Evolutionary conservation across 2,797 vertebrate species (phyloP), one percentile per base, ranked within the genome.

Genomic region (Gallirallus australis): DNA sequence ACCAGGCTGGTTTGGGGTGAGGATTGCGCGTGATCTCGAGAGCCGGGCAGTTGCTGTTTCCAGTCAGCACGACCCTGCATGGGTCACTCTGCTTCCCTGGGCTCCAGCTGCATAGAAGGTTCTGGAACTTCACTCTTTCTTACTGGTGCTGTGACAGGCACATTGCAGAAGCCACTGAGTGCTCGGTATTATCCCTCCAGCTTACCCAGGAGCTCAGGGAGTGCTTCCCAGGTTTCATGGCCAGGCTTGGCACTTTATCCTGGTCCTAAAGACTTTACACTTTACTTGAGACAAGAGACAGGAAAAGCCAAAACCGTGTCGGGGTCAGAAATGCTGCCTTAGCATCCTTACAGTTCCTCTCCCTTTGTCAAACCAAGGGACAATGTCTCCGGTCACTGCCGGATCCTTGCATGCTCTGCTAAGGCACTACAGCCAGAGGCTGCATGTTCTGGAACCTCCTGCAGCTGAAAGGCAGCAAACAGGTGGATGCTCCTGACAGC

Each of bases 11-110:
- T 71, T 28, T 72, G 54, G 64, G 53, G 15, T 77, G 60, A 63
- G 64, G 69, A 48, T 10, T 69, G 30, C 35, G 50, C 6, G 8
- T 37, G 60, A 63, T 81, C 52, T 37, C 52, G 39, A 78, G 31
- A 70, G 25, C 35, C 37, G 17, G 5, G 20, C 2, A 2, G n/a
- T 68, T 8, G 0, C 12, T 15, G n/a, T n/a, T 86, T 66, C 5
- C 0, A 20, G 56, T 40, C 17, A 27, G 12, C 15, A 17, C 11
- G 27, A 79, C 20, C 50, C 54, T 42, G 52, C 8, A 2, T 7
- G 12, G 57, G 76, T 85, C 37, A 8, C 71, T 48, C 35, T 1
- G 0, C 48, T 45, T 79, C 53, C 53, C 28, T 24, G n/a, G 27
- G 45, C 89, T 61, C 47, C 65, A 57, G 59, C 16, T 28, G 31